Evolutionary conservation across 2,797 vertebrate species (phyloP).

Genomic region (Mus minutoides): DNA sequence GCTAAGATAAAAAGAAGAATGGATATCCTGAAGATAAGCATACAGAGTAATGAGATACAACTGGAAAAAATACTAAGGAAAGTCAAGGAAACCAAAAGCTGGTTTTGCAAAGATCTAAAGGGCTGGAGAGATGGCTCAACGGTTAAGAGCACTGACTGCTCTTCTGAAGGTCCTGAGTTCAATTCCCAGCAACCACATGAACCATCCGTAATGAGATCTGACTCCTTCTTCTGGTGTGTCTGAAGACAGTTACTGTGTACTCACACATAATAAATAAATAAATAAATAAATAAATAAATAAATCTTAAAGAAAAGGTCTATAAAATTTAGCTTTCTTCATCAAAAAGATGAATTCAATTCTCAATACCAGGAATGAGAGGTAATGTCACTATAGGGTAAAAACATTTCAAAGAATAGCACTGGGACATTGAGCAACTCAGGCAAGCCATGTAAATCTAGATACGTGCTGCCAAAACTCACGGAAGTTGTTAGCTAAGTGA

Average conservation of each 20-base stretch:
- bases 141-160: no score
- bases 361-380: background rate
- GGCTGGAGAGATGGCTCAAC: no score
- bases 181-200: no score
- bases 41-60: background rate
- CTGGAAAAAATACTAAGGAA: background rate
- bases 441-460: background rate
- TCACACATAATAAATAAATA: no score
- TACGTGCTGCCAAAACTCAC: background rate
- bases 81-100: background rate
- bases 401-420: background rate
- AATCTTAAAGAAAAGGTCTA: background rate
- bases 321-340: background rate
- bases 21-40: background rate
- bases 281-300: no score
- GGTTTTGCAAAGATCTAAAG: background rate
- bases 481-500: background rate
- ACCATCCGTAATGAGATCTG: no score
- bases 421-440: background rate
- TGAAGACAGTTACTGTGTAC: no score
- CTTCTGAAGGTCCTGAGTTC: no score
- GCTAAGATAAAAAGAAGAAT: background rate
- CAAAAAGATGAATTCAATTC: background rate
- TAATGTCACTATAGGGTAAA: background rate
- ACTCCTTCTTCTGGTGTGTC: no score